Evolutionary conservation across 2,888 invertebrate species (phyloP), one percentile per base, ranked within the genome.

Genomic region (Pasiphila rectangulata): DNA sequence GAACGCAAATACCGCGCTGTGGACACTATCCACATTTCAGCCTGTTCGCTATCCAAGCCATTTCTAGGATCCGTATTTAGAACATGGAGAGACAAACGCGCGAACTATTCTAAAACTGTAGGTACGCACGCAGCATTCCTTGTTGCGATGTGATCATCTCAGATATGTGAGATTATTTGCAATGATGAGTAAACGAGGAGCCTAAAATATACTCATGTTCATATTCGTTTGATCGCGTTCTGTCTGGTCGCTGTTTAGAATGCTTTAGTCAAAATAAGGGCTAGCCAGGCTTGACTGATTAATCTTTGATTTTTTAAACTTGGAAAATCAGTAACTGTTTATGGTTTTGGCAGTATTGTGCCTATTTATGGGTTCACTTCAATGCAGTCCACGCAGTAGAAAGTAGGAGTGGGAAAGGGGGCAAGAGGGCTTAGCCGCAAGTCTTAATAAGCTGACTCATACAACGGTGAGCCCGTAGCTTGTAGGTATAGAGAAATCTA

Each of bases 401-500:
- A 75, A 76, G 69, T 68, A 58, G 63, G 58, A 75, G 69, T 69
- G 62, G 63, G 60, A 70, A 72, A 62, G 41, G 55, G 64, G 67
- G 59, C 67, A 63, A 62, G 57, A 64, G 67, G 65, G 59, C 61
- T 63, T 47, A 52, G 52, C 53, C 29, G 34, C 39, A 47, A 64
- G 65, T 63, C 46, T 23, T 29, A 35, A 39, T 42, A 41, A 48
- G 53, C 47, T 67, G 70, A 72, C 52, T 72, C 72, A 71, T 61
- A 50, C 44, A 46, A 51, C 47, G 43, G 37, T 49, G 50, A 37
- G 50, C 60, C 49, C 51, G 54, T 44, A 52, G 35, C 51, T 44
- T 52, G 52, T 48, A 48, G 20, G 17, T 40, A 48, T 54, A 46
- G 57, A 61, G 59, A 61, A 59, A 64, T 58, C 57, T 46, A 49